Conservation (phyloP, 1,140 invertebrate genomes). For the Drosophila subpulchrella region DNA sequence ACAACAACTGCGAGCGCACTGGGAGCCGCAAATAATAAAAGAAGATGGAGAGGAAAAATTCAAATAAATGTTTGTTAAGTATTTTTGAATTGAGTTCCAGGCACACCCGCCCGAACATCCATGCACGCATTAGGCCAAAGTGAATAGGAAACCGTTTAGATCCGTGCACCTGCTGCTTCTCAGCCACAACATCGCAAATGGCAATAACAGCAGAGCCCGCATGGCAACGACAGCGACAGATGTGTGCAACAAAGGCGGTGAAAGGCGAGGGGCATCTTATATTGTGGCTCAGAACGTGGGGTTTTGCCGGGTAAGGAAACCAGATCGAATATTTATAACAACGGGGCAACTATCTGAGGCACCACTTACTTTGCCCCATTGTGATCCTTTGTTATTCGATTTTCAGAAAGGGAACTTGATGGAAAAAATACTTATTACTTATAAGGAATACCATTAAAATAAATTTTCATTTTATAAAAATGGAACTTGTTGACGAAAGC, state of each 20-base stretch:
- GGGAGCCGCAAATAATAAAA: slow-evolving; percentile 35
- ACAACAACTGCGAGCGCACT: slow-evolving; percentile 72
- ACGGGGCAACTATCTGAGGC: background rate
- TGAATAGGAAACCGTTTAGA: slow-evolving; percentile 55
- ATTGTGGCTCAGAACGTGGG: background rate
- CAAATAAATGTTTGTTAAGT: slow-evolving; percentile 83
- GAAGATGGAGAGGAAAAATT: slow-evolving; percentile 47
- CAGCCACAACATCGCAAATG: slow-evolving; percentile 39
- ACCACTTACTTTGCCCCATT: background rate
- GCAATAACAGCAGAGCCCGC: slow-evolving; percentile 32
- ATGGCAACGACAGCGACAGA: slow-evolving; percentile 34
- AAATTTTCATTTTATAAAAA: too few species aligned
- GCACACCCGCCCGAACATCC: slow-evolving; percentile 35
- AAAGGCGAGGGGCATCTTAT: slow-evolving; percentile 2
- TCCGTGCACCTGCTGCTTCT: slow-evolving; percentile 73
- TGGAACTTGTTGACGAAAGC: too few species aligned
- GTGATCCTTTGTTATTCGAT: background rate
- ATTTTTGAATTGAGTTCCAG: slow-evolving; percentile 79
- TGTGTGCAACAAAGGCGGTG: slow-evolving; percentile 17
- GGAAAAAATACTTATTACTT: too few species aligned
- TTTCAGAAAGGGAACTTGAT: too few species aligned
- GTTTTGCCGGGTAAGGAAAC: background rate
- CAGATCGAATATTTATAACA: background rate
- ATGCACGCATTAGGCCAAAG: slow-evolving; percentile 54
- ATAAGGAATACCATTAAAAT: too few species aligned